phyloP scores from a whole-genome alignment of 2,113 vertebrate genomes.

The Varanus komodoensis region DNA sequence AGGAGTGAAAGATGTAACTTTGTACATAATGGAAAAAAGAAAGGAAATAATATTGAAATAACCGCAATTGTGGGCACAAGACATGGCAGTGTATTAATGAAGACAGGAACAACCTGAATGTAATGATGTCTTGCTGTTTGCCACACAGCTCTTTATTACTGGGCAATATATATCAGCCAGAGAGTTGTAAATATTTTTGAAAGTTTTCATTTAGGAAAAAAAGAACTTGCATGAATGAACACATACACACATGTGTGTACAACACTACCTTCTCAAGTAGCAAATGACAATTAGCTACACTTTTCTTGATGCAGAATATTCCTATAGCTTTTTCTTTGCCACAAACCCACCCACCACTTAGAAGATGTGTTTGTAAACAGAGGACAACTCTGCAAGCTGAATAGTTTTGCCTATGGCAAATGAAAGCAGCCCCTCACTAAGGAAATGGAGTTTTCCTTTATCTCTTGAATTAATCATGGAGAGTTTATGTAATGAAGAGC shows the following conservation, averaged over 20 bases:
- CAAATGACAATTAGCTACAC: conserved; percentile 28
- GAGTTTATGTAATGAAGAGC: conserved; percentile 43
- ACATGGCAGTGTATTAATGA: conserved; percentile 43
- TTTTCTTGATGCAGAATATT: not conserved
- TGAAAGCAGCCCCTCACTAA: conserved; percentile 7
- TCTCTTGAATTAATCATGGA: conserved; percentile 40
- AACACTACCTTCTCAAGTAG: not conserved
- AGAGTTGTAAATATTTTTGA: not conserved
- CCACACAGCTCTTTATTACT: conserved; percentile 40
- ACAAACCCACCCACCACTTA: not conserved
- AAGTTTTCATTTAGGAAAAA: not conserved
- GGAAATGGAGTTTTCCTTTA: not conserved
- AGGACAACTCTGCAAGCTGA: not conserved
- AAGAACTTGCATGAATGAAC: too few relatives aligned
- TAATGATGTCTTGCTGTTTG: conserved; percentile 24
- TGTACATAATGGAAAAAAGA: conserved; percentile 57
- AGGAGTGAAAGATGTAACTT: conserved; percentile 44
- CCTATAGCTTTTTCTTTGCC: conserved; percentile 26
- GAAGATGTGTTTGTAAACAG: conserved; percentile 1
- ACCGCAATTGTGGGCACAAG: conserved; percentile 47
- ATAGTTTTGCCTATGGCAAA: conserved; percentile 2
- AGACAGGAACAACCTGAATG: conserved; percentile 36
- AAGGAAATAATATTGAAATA: conserved; percentile 64
- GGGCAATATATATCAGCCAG: conserved; percentile 8
- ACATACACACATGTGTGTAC: too few relatives aligned